Base-by-base conservation (phyloP, 2,797 vertebrate species). In the Helarctos malayanus region DNA sequence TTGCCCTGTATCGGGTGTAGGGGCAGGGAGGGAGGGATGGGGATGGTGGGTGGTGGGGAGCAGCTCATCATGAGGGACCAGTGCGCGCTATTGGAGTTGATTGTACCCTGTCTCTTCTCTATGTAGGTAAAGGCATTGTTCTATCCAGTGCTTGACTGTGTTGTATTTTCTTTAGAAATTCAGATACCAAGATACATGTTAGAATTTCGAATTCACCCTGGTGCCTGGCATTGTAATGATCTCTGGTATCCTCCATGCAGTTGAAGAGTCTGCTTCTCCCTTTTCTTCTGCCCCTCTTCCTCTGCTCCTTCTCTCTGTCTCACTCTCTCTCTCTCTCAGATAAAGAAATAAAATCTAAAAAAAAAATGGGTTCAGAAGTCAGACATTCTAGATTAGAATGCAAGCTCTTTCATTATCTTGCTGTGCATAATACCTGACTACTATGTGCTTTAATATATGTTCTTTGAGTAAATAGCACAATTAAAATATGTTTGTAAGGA, bases 21-120 rank as follows among this genome's bases (percentile, higher is more conserved):
- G 2, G 27, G 10, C 16, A 69, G 38, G 7, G 69, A 25, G 15
- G 21, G 23, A n/a, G 15, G 21, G 12, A 11, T 5, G n/a, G 49
- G 4, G 35, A n/a, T 1, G 12, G 8, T 16, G n/a, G 19, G n/a
- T 0, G 7, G 5, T 16, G n/a, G 19, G 25, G 29, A 47, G 16
- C 7, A 47, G 8, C 25, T 56, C 27, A 56, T 35, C 78, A 21
- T 16, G 57, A 54, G 38, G 25, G 29, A 21, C 7, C 5, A 61
- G 5, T 9, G 5, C 10, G 56, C 16, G 5, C 3, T 45, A 9
- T 25, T n/a, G 47, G 45, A 59, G 29, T 1, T 54, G 12, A 52
- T 49, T 15, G 14, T 38, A 15, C 78, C 47, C 21, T 38, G 7
- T 38, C 38, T 76, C 11, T 69, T 59, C 49, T 49, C 4, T 6